phyloP scores from a whole-genome alignment of 2,888 invertebrate genomes.

The Spisula solida region DNA sequence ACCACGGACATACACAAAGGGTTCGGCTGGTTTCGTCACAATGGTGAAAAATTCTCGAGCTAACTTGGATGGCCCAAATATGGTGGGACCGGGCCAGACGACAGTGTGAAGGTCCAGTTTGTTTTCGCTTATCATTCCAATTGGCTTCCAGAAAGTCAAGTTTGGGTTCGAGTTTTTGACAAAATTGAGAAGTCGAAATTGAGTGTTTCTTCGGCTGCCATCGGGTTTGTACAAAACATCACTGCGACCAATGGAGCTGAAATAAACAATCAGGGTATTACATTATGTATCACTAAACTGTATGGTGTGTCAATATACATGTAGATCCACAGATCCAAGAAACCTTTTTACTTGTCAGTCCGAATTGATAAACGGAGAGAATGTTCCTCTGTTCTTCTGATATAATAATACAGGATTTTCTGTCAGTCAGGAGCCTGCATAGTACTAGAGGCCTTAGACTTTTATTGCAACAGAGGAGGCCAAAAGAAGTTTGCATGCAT shows the following conservation, averaged over 20 bases:
- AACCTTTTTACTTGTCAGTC: too few relatives aligned
- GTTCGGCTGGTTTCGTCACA: conserved; percentile 96
- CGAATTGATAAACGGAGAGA: too few relatives aligned
- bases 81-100: conserved; percentile 95
- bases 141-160: conserved; percentile 74
- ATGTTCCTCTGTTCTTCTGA: too few relatives aligned
- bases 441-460: too few relatives aligned
- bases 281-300: too few relatives aligned
- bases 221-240: conserved; percentile 56
- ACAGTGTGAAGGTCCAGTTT: conserved; percentile 92
- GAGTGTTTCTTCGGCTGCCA: conserved; percentile 51
- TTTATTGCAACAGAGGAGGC: too few relatives aligned
- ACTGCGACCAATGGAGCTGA: background rate
- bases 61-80: conserved; percentile 90
- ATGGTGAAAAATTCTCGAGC: conserved; percentile 91
- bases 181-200: conserved; percentile 76
- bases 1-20: conserved; percentile 95
- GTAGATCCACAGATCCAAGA: too few relatives aligned
- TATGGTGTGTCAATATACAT: too few relatives aligned
- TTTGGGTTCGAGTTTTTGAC: conserved; percentile 5
- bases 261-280: background rate
- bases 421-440: too few relatives aligned
- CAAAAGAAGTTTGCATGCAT: too few relatives aligned
- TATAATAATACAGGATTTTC: too few relatives aligned
- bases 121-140: conserved; percentile 78